Conservation (phyloP, 2,113 vertebrate genomes). For the Alectura lathami region DNA sequence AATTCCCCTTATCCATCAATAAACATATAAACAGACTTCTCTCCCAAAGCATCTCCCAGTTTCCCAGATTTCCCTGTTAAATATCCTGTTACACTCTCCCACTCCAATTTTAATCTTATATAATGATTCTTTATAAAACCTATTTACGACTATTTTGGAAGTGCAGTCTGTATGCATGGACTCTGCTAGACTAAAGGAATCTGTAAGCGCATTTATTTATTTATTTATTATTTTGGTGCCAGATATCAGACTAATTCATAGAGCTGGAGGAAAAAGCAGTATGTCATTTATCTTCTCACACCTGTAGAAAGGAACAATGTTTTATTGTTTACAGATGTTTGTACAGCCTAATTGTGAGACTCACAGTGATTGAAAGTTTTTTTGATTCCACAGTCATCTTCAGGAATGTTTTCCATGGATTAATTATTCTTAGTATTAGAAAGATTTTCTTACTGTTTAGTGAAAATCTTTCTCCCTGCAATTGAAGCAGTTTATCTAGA, state of each 20-base stretch:
- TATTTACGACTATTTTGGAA: background rate
- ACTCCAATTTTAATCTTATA: background rate
- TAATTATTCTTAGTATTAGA: background rate
- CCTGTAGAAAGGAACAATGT: background rate
- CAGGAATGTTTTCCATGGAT: background rate
- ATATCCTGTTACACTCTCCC: background rate
- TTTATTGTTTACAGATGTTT: background rate
- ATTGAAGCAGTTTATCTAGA: background rate
- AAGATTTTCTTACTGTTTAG: background rate
- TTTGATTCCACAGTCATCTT: background rate
- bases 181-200: background rate
- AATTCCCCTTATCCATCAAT: background rate
- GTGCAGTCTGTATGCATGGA: background rate
- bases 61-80: background rate
- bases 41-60: background rate
- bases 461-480: background rate
- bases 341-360: background rate
- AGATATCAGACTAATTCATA: background rate
- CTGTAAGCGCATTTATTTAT: background rate
- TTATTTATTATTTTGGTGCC: background rate
- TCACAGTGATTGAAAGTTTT: background rate
- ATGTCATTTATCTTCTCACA: background rate
- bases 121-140: background rate
- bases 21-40: background rate
- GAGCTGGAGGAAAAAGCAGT: background rate